Conservation (phyloP, 2,113 vertebrate species). For the Hydrolagus affinis region DNA sequence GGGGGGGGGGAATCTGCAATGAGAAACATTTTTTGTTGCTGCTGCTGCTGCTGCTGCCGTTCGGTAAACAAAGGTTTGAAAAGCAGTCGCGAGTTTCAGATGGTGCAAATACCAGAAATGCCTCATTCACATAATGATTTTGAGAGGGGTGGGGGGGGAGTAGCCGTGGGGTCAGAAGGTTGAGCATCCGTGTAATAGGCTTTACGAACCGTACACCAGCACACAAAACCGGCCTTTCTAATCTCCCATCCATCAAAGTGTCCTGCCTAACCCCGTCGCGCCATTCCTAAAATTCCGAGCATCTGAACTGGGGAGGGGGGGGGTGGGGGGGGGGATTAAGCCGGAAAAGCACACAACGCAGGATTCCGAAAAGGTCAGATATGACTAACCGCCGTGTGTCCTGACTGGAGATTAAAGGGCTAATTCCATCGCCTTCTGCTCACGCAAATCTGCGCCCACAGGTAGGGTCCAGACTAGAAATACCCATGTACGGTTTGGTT, state of each 20-base stretch:
- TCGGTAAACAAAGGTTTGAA: background rate
- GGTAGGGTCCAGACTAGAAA: too few species aligned
- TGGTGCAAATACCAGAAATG: background rate
- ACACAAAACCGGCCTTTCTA: slow-evolving; percentile 7
- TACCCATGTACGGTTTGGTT: background rate
- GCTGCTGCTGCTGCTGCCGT: too few species aligned
- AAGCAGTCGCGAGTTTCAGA: too few species aligned
- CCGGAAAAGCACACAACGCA: background rate
- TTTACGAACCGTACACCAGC: background rate
- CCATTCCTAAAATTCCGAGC: slow-evolving; percentile 23
- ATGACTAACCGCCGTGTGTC: background rate
- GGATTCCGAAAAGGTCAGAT: background rate
- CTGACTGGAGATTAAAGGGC: background rate
- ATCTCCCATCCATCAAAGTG: slow-evolving; percentile 4
- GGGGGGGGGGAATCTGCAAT: background rate
- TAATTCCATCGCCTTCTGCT: slow-evolving; percentile 8
- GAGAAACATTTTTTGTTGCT: background rate
- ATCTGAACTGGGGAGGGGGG: too few species aligned
- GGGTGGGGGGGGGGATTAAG: background rate
- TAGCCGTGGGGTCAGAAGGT: slow-evolving; percentile 14
- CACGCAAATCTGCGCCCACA: background rate
- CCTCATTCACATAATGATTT: background rate
- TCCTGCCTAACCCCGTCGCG: background rate
- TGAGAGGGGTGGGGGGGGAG: too few species aligned
- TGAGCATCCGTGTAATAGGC: background rate